Conservation (phyloP, 64 coral and sea anemone species). For the Actinia equina region DNA sequence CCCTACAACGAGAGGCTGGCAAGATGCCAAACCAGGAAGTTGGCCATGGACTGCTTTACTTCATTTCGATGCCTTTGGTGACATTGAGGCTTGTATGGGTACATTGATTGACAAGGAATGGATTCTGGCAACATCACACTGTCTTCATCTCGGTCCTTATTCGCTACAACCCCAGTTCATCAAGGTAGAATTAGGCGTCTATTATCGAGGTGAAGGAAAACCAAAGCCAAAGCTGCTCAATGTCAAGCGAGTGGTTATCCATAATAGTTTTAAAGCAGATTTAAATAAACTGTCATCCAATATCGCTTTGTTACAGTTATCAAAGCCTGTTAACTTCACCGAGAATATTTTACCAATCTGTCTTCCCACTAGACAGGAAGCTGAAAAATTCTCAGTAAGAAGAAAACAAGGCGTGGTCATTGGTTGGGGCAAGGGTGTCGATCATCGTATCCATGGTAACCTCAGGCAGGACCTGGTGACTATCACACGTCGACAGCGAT, state of each 20-base stretch:
- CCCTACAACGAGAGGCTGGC: conserved; percentile 48
- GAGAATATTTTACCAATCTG: conserved; percentile 71
- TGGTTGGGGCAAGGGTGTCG: conserved; percentile 60
- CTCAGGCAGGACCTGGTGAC: conserved; percentile 57
- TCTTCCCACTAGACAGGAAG: conserved; percentile 58
- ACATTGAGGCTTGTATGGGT: conserved; percentile 88
- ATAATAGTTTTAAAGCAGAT: conserved; percentile 67
- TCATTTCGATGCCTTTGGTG: conserved; percentile 62
- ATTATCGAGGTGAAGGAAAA: conserved; percentile 27
- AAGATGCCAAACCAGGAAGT: conserved; percentile 23
- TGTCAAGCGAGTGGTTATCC: conserved; percentile 53
- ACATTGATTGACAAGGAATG: conserved; percentile 85
- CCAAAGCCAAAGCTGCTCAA: conserved; percentile 27
- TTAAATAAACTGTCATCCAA: conserved; percentile 52
- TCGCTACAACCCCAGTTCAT: conserved; percentile 32
- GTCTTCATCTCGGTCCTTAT: conserved; percentile 40
- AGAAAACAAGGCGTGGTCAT: conserved; percentile 60
- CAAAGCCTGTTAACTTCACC: conserved; percentile 53
- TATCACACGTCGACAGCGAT: conserved; percentile 41
- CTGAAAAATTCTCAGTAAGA: conserved; percentile 15
- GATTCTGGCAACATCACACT: conserved; percentile 71
- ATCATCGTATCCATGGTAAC: conserved; percentile 40
- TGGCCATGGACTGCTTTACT: conserved; percentile 84
- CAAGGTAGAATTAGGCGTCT: conserved; percentile 70
- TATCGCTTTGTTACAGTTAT: conserved; percentile 74